Evolutionary conservation across 1,140 invertebrate species (phyloP), one percentile per base, ranked within the genome.

Genomic region (Plectus sambesii): DNA sequence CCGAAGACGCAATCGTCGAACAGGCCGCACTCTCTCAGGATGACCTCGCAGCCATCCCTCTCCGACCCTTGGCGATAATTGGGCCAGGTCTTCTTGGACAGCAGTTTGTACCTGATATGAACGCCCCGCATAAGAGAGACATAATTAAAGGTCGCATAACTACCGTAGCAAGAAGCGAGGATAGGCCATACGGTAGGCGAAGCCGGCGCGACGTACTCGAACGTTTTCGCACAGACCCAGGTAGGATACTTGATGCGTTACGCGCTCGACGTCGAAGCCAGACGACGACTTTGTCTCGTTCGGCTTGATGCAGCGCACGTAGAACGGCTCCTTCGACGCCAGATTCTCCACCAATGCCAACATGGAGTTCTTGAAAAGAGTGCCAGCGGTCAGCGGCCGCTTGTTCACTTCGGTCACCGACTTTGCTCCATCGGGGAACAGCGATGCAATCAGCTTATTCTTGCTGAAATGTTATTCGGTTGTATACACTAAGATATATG

Each of bases 361-460:
- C 83, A 97, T 94, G 2, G 89, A 94, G 61, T 82, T 86, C 68
- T 88, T 86, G 76, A 97, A 97, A 27, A 90, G 73, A 1, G 69
- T 79, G 33, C 80, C 78, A 2, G 78, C 80, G 5, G 82, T 83
- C 12, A 80, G 78, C 9, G 81, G 81, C 45, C 80, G 70, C 3
- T 77, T 76, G 85, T 86, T 24, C 86, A 56, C 55, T 68, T 77
- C 79, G 1, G 74, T 67, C 51, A 72, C 69, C 25, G 69, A 68
- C 26, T 62, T 69, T 1, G 77, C 61, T 47, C 77, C 73, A 47
- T 77, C 78, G n/a, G 79, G 77, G 63, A 82, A 82, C 25, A 82
- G 67, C 22, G 61, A 70, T 25, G 70, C 70, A 29, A 82, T 73
- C 55, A 82, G 77, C 0, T 71, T 56, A 64, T 79, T 81, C 58